Conservation (phyloP, 2,113 vertebrate genomes). For the Dromas ardeola region DNA sequence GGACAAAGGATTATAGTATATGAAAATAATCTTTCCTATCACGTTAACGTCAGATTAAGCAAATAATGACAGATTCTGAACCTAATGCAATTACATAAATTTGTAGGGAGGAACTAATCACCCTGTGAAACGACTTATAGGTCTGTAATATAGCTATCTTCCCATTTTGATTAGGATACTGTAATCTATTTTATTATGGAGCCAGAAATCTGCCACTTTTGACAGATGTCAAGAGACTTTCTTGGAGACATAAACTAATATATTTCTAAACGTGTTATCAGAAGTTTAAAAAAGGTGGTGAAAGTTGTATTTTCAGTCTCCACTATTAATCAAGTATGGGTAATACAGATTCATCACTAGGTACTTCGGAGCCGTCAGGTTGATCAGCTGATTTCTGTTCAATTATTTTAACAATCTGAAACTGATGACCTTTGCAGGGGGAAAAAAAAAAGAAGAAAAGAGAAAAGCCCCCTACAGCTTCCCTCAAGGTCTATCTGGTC, state of each 20-base stretch:
- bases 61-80: neutral
- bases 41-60: neutral
- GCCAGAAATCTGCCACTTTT: neutral
- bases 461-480: neutral
- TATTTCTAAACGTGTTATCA: neutral
- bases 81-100: neutral
- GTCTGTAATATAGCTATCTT: neutral
- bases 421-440: neutral
- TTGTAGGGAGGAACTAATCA: neutral
- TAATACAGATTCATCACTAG: neutral
- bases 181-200: neutral
- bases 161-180: neutral
- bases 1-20: neutral
- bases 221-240: neutral
- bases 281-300: neutral
- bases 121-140: fast-evolving
- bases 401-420: neutral
- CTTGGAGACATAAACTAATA: neutral
- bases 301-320: neutral
- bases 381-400: neutral
- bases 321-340: neutral
- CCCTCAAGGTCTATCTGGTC: neutral
- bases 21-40: neutral
- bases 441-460: fast-evolving
- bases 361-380: neutral